These are phyloP conservation scores for Malaclemys terrapin DNA, from an alignment of 2,113 vertebrate species.

Conservation along the genomic window DNA sequence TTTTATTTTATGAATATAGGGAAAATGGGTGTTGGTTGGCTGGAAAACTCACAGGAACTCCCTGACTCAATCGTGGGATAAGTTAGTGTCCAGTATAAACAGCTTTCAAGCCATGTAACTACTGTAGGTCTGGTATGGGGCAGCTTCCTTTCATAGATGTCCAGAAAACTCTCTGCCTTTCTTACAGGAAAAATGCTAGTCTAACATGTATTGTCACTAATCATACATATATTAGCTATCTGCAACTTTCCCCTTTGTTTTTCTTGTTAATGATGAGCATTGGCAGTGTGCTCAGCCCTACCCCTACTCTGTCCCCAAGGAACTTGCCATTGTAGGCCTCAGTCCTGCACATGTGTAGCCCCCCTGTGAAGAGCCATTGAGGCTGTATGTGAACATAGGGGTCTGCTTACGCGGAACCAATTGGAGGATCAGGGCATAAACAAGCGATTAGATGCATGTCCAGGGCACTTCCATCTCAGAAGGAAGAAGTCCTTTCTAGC, in stretches of 20 bases:
- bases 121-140: background rate
- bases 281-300: background rate
- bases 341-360: background rate
- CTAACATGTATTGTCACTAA: background rate
- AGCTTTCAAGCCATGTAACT: background rate
- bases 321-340: background rate
- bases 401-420: background rate
- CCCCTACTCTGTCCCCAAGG: background rate
- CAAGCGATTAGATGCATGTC: background rate
- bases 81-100: background rate
- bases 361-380: background rate
- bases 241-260: background rate
- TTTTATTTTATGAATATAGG: background rate
- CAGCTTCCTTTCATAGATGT: background rate
- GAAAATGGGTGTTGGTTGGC: background rate
- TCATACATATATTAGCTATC: background rate
- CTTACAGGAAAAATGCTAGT: background rate
- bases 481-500: constrained; percentile 1
- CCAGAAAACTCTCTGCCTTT: background rate
- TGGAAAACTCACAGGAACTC: background rate
- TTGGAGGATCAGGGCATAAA: background rate
- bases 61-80: background rate
- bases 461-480: background rate
- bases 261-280: background rate
- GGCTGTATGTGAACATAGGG: background rate